Evolutionary conservation across 2,888 invertebrate species (phyloP).

Genomic region (Ectemnius lituratus): DNA sequence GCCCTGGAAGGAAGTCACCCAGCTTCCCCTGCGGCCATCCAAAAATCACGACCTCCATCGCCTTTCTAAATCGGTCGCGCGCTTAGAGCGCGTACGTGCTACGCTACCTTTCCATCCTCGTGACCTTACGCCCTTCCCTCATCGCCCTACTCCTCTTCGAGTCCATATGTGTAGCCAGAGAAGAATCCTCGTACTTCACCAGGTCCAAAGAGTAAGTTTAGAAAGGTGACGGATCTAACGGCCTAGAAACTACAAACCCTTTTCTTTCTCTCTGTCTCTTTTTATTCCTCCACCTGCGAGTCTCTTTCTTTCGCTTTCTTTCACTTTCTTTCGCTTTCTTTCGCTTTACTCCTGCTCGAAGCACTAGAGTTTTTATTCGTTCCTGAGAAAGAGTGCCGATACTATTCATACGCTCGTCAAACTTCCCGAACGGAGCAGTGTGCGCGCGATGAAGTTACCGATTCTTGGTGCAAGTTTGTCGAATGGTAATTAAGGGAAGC

Average conservation of each 20-base stretch:
- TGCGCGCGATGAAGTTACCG: neutral
- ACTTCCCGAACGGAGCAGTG: neutral
- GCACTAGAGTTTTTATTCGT: neutral
- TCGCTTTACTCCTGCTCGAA: neutral
- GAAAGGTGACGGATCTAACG: no score
- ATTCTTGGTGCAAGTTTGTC: neutral
- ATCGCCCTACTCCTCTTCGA: conserved; percentile 33
- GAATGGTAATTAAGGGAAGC: neutral
- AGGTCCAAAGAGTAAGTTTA: neutral
- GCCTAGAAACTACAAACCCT: no score
- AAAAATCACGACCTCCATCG: conserved; percentile 58
- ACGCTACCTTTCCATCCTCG: conserved; percentile 42
- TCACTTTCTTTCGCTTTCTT: neutral
- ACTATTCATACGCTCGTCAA: conserved; percentile 5
- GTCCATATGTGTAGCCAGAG: conserved; percentile 28
- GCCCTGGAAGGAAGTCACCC: conserved; percentile 6
- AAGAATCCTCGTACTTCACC: conserved; percentile 11
- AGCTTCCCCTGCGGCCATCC: conserved; percentile 32
- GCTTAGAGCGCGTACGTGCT: conserved; percentile 52
- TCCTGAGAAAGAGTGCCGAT: neutral
- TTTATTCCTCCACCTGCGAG: no score
- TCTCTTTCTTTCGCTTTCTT: neutral
- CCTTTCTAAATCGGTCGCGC: conserved; percentile 42
- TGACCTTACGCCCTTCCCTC: conserved; percentile 35
- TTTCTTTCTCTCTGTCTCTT: no score